Evolutionary conservation across 2,888 invertebrate species (phyloP).

Genomic region (Graphium colonna): DNA sequence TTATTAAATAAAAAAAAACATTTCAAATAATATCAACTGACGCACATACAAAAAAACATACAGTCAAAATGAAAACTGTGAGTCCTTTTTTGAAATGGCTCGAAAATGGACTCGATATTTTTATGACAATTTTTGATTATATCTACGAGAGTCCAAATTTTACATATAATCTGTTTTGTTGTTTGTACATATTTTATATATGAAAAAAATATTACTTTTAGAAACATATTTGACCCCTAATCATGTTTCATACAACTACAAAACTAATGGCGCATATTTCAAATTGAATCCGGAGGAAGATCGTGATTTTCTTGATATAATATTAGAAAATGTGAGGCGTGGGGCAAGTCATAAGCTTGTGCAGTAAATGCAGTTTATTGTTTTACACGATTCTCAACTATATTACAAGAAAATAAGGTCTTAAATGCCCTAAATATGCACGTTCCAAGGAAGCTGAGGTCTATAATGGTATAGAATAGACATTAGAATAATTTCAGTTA

Average conservation of each 20-base stretch:
- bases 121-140: too few relatives aligned
- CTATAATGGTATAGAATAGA: conserved; percentile 40
- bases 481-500: conserved; percentile 41
- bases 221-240: too few relatives aligned
- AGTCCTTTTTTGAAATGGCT: too few relatives aligned
- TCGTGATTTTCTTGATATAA: conserved; percentile 24
- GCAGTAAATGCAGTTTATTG: background rate
- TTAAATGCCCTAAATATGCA: background rate
- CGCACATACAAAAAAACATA: too few relatives aligned
- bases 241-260: background rate
- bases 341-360: conserved; percentile 8
- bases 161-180: background rate
- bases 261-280: conserved; percentile 26
- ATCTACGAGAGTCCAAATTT: too few relatives aligned
- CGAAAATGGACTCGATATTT: background rate
- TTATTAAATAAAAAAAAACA: too few relatives aligned
- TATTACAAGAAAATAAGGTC: background rate
- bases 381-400: background rate
- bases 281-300: conserved; percentile 31
- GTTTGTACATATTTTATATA: background rate
- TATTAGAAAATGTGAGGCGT: conserved; percentile 17
- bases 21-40: too few relatives aligned
- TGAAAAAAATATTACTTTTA: background rate
- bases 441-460: conserved; percentile 13
- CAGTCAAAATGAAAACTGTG: too few relatives aligned